Evolutionary conservation across 1,140 invertebrate species (phyloP).

Genomic region (Eueides isabella): DNA sequence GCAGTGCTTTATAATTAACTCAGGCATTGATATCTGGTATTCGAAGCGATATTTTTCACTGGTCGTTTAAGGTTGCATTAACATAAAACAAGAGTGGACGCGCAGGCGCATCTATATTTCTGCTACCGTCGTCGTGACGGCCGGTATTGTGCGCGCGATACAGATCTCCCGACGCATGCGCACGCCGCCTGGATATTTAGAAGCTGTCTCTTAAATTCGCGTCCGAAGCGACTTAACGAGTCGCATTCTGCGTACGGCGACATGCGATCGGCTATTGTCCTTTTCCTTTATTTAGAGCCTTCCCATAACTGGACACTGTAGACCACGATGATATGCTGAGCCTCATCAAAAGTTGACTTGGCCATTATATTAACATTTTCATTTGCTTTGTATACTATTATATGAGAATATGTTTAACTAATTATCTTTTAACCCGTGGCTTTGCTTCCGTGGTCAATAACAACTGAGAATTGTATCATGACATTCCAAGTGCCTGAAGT

Average conservation of each 20-base stretch:
- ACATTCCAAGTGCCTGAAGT: too few species aligned
- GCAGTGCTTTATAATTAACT: slow-evolving; percentile 46
- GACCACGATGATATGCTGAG: slow-evolving; percentile 24
- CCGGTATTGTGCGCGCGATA: slow-evolving; percentile 78
- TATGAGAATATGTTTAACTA: neutral
- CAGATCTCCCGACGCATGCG: slow-evolving; percentile 74
- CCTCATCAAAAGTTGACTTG: slow-evolving; percentile 9
- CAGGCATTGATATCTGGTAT: slow-evolving; percentile 55
- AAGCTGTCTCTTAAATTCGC: slow-evolving; percentile 79
- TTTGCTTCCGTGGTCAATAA: too few species aligned
- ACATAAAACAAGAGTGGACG: slow-evolving; percentile 78
- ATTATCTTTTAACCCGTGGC: too few species aligned
- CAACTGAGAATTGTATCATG: too few species aligned
- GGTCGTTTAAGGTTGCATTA: slow-evolving; percentile 69
- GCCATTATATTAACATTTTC: neutral
- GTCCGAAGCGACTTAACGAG: slow-evolving; percentile 75
- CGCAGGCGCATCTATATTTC: slow-evolving; percentile 74
- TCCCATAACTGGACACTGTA: slow-evolving; percentile 52
- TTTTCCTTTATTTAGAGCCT: slow-evolving; percentile 62
- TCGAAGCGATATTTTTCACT: slow-evolving; percentile 69
- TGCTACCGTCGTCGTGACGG: slow-evolving; percentile 73
- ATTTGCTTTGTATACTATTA: neutral
- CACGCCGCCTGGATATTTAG: slow-evolving; percentile 77
- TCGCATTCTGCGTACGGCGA: slow-evolving; percentile 73
- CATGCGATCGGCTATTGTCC: slow-evolving; percentile 76